These are phyloP conservation scores for Oscheius sp. DNA, from an alignment of 1,140 invertebrate species.

Conservation along the genomic window DNA sequence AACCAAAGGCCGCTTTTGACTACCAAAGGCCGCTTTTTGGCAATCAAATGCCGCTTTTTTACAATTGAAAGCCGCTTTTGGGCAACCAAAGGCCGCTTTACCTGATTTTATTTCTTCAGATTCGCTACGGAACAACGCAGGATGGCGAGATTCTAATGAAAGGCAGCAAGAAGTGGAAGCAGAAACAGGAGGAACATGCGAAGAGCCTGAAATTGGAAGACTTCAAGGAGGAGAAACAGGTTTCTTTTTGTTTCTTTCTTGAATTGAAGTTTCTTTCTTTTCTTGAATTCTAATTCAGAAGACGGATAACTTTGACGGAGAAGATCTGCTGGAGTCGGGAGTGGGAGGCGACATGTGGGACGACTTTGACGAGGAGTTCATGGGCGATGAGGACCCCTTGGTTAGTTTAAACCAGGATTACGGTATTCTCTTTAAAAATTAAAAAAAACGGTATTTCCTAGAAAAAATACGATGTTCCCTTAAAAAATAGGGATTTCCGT, in stretches of 20 bases:
- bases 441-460: too few relatives aligned
- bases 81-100: constrained; percentile 33
- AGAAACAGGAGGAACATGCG: constrained; percentile 9
- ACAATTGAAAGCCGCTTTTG: too few relatives aligned
- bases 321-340: constrained; percentile 43
- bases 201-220: constrained; percentile 24
- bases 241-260: background rate
- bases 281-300: background rate
- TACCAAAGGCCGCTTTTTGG: too few relatives aligned
- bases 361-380: constrained; percentile 29
- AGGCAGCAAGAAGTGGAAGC: constrained; percentile 33
- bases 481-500: too few relatives aligned
- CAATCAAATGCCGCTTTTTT: too few relatives aligned
- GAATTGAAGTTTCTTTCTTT: background rate
- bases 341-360: constrained; percentile 25
- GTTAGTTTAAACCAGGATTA: too few relatives aligned
- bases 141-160: constrained; percentile 14
- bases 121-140: constrained; percentile 16
- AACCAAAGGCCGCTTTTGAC: too few relatives aligned
- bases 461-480: too few relatives aligned
- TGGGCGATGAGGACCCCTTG: constrained; percentile 25
- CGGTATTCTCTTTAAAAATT: too few relatives aligned
- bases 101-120: constrained; percentile 13
- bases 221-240: constrained; percentile 23
- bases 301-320: constrained; percentile 27